A percentile compares a stretch with the other conserved stretches of the same genome.
These are phyloP conservation scores for Riparia riparia DNA, from an alignment of 2,113 vertebrate genomes.

Conservation along the genomic window DNA sequence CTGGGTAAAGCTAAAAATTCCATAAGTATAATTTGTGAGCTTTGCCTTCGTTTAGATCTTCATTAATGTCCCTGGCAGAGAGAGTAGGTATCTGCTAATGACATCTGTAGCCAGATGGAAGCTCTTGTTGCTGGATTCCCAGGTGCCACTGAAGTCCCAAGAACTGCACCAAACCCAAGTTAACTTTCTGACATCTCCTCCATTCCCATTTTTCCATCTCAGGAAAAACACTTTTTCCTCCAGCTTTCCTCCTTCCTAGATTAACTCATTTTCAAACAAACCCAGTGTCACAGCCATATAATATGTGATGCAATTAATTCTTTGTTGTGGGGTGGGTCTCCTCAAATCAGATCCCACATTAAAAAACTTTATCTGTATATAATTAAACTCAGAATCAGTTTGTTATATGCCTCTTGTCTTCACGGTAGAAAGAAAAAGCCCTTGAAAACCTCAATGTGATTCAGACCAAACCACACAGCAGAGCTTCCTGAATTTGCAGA, in stretches of 20 bases:
- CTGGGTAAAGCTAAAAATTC: background rate
- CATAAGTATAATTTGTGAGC: background rate
- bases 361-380: background rate
- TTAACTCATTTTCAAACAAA: background rate
- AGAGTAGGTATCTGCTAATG: background rate
- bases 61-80: background rate
- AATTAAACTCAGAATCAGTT: background rate
- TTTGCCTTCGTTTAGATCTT: background rate
- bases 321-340: background rate
- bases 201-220: background rate
- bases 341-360: constrained; percentile 17
- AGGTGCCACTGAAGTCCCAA: background rate
- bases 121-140: background rate
- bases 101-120: background rate
- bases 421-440: background rate
- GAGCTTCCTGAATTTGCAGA: background rate
- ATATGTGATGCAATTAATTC: background rate
- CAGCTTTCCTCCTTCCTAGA: background rate
- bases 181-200: background rate
- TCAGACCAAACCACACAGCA: background rate
- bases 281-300: background rate
- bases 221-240: background rate
- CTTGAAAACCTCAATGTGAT: background rate
- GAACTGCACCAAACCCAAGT: background rate
- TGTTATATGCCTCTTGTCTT: background rate